These are phyloP conservation scores for Aplodontia rufa DNA, from an alignment of 2,113 vertebrate species.

Conservation along the genomic window DNA sequence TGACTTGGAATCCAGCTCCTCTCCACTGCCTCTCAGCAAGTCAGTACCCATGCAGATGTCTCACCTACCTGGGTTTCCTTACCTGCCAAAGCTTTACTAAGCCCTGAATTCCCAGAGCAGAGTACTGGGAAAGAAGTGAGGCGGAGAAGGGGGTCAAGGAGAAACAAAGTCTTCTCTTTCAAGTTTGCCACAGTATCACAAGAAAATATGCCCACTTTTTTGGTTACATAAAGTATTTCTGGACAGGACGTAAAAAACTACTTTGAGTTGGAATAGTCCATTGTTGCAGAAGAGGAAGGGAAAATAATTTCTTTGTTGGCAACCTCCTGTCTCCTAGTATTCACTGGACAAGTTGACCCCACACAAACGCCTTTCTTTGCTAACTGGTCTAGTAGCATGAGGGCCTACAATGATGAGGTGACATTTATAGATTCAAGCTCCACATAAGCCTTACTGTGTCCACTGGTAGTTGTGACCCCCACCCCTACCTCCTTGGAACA, in stretches of 20 bases:
- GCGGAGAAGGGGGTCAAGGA: background rate
- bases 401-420: background rate
- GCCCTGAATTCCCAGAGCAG: background rate
- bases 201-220: background rate
- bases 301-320: background rate
- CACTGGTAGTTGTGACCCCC: background rate
- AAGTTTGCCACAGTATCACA: background rate
- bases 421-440: background rate
- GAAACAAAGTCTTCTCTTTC: background rate
- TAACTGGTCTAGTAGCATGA: background rate
- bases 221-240: background rate
- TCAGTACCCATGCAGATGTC: background rate
- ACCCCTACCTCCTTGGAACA: background rate
- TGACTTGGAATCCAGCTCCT: background rate
- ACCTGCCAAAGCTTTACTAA: background rate
- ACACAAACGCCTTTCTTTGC: background rate
- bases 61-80: background rate
- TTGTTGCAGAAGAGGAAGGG: background rate
- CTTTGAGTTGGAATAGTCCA: background rate
- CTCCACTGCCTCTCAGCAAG: background rate
- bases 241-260: background rate
- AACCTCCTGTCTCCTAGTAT: background rate
- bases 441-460: background rate
- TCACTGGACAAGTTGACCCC: background rate
- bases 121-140: background rate